phyloP scores from a whole-genome alignment of 2,888 invertebrate species.

The Brachypalpus laphriformis region DNA sequence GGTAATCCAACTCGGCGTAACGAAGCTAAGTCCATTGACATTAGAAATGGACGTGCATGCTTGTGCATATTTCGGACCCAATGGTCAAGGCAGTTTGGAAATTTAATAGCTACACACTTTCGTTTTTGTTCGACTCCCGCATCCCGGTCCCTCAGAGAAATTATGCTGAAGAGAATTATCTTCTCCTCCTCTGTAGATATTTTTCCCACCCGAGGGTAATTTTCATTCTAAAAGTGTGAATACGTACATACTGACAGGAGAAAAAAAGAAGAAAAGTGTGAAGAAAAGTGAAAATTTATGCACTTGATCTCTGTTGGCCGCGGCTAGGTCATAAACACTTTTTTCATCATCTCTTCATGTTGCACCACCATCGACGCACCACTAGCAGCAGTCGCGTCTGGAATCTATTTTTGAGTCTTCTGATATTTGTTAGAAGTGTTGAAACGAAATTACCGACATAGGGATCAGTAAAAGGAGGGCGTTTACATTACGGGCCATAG shows the following conservation, averaged over 20 bases:
- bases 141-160: not conserved
- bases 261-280: slow-evolving; percentile 22
- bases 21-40: not conserved
- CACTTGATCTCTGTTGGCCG: slow-evolving; percentile 59
- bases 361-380: slow-evolving; percentile 50
- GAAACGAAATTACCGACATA: not conserved
- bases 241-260: not conserved
- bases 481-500: slow-evolving; percentile 20
- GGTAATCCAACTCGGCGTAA: not conserved
- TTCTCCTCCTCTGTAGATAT: not conserved
- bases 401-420: slow-evolving; percentile 45
- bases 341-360: slow-evolving; percentile 45
- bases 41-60: not conserved
- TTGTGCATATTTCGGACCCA: slow-evolving; percentile 10
- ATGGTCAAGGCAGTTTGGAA: slow-evolving; percentile 42
- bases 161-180: not conserved
- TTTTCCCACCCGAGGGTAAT: slow-evolving; percentile 17
- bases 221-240: slow-evolving; percentile 47
- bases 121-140: slow-evolving; percentile 18
- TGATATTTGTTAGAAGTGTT: slow-evolving; percentile 1
- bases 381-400: slow-evolving; percentile 4
- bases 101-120: slow-evolving; percentile 62
- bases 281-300: slow-evolving; percentile 63
- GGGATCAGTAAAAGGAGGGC: not conserved
- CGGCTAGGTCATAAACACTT: slow-evolving; percentile 56